phyloP scores from a whole-genome alignment of 2,797 vertebrate species.

The Steatocranus sp. region DNA sequence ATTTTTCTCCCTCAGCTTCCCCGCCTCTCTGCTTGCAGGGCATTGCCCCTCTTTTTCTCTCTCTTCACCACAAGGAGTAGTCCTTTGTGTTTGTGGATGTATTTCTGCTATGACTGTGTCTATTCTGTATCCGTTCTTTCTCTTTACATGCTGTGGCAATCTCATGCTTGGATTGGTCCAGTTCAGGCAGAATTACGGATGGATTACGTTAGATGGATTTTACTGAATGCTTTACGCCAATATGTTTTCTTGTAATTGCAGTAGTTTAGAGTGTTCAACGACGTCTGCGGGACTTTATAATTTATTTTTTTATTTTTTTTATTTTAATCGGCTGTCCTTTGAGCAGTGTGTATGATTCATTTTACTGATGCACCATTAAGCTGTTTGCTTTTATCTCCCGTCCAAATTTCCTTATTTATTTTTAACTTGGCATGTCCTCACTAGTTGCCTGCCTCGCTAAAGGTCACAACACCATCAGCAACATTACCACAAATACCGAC shows the following conservation, averaged over 20 bases:
- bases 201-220: not conserved
- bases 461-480: constrained; percentile 70
- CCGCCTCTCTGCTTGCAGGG: constrained; percentile 15
- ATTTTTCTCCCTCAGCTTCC: constrained; percentile 3
- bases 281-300: too few relatives aligned
- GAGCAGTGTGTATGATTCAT: constrained; percentile 6
- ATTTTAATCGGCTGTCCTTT: constrained; percentile 39
- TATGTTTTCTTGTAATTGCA: not conserved
- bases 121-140: not conserved
- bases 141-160: not conserved
- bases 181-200: constrained; percentile 13
- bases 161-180: constrained; percentile 18
- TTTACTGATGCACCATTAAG: constrained; percentile 18
- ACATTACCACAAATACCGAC: constrained; percentile 51
- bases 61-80: not conserved
- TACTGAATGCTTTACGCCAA: accelerated
- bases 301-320: too few relatives aligned
- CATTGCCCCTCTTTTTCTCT: not conserved
- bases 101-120: not conserved
- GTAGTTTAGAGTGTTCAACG: not conserved
- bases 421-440: constrained; percentile 24
- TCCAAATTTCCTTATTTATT: constrained; percentile 29
- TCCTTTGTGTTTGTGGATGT: constrained; percentile 3
- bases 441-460: constrained; percentile 43
- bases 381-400: constrained; percentile 32